These are phyloP conservation scores for Heteractis magnifica DNA, from an alignment of 92 coral and sea anemone genomes.

Conservation along the genomic window DNA sequence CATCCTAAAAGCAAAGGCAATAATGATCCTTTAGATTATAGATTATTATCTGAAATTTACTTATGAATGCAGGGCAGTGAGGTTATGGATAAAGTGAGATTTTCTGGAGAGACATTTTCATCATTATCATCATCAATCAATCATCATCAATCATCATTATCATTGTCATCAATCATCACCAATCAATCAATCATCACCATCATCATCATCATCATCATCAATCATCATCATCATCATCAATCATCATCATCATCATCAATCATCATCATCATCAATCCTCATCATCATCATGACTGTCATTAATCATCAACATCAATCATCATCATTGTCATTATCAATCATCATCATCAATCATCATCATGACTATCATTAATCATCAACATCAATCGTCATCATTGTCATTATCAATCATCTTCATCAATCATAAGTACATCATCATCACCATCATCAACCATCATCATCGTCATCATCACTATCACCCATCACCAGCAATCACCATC, in stretches of 20 bases:
- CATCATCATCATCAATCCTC: background rate
- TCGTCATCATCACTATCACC: background rate
- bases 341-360: background rate
- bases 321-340: background rate
- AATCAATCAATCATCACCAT: background rate
- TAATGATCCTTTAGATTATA: no score
- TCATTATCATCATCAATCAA: background rate
- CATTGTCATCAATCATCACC: no score
- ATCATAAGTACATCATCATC: background rate
- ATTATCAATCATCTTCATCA: background rate
- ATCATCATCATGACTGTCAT: background rate
- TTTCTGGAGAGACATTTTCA: background rate
- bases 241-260: background rate
- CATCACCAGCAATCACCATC: background rate
- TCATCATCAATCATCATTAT: background rate
- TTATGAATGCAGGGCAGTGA: no score
- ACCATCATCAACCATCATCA: background rate
- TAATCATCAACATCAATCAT: background rate
- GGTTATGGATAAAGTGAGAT: no score
- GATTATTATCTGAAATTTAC: no score
- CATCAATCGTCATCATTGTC: background rate
- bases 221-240: background rate
- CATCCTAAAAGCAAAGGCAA: constrained; percentile 37
- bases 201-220: background rate
- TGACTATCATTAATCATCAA: no score